Evolutionary conservation across 2,113 vertebrate species (phyloP).

Genomic region (Nansenia antarctica): DNA sequence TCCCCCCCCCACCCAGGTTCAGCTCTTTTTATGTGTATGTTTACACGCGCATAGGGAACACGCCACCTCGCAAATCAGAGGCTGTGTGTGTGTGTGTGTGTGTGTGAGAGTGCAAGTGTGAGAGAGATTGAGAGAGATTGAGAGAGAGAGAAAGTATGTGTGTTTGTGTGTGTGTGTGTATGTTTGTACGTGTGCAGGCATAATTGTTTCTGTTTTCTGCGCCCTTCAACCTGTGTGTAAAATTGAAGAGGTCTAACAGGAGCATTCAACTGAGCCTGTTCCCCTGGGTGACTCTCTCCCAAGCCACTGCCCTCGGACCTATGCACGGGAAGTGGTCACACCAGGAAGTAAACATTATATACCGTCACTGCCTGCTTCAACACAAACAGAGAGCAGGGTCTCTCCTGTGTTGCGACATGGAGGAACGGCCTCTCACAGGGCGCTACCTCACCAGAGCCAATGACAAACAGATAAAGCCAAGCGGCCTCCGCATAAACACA

Average conservation of each 20-base stretch:
- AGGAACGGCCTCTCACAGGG: no score
- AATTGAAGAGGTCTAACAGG: background rate
- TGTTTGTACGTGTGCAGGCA: no score
- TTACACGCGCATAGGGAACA: constrained; percentile 53
- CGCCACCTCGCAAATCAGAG: constrained; percentile 59
- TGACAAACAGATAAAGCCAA: background rate
- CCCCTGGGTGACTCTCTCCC: background rate
- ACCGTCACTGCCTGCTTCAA: no score
- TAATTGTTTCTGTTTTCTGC: no score
- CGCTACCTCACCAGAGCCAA: background rate
- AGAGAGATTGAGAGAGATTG: no score
- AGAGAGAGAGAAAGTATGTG: background rate
- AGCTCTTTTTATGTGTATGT: constrained; percentile 57
- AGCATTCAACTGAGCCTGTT: background rate
- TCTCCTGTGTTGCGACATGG: no score
- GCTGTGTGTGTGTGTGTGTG: constrained; percentile 36
- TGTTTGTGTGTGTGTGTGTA: background rate
- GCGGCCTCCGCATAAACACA: no score
- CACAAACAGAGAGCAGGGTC: no score
- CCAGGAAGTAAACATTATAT: background rate
- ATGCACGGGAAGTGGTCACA: background rate
- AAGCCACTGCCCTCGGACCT: background rate
- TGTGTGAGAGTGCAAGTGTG: constrained; percentile 24
- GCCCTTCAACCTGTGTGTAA: no score
- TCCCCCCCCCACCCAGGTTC: constrained; percentile 22